Evolutionary conservation across 2,113 vertebrate genomes (phyloP).

Genomic region (Hippocampus guttulatus): DNA sequence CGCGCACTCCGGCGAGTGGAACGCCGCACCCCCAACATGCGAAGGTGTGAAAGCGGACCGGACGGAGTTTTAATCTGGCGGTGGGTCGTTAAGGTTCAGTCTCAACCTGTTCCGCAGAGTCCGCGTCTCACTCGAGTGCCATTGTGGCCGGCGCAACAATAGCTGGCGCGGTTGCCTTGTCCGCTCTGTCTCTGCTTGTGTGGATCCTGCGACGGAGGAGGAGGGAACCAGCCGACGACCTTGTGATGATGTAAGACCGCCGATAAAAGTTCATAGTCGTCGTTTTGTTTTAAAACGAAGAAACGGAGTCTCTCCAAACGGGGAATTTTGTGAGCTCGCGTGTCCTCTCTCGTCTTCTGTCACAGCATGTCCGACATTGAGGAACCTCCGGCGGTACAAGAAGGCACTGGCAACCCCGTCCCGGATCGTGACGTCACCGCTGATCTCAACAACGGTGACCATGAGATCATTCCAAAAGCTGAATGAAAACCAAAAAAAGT

Average conservation of each 20-base stretch:
- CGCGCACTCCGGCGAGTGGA: constrained; percentile 48
- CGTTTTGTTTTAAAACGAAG: too few relatives aligned
- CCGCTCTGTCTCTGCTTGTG: constrained; percentile 29
- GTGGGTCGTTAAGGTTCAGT: not conserved
- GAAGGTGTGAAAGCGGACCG: constrained; percentile 67
- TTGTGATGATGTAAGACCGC: constrained; percentile 65
- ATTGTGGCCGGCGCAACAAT: constrained; percentile 21
- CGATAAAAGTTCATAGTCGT: not conserved
- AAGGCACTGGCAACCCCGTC: too few relatives aligned
- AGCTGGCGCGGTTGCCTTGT: constrained; percentile 30
- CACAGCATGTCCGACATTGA: constrained; percentile 52
- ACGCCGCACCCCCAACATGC: constrained; percentile 40
- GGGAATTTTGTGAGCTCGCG: not conserved
- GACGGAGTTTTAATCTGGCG: not conserved
- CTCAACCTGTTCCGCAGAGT: constrained; percentile 42
- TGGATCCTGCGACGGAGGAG: constrained; percentile 60
- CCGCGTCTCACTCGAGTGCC: not conserved
- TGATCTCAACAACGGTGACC: too few relatives aligned
- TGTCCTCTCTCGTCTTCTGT: constrained; percentile 13
- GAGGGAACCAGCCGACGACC: constrained; percentile 46
- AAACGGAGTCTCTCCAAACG: too few relatives aligned
- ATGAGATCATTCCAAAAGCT: too few relatives aligned
- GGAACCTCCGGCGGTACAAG: too few relatives aligned
- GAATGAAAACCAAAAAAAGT: not conserved
- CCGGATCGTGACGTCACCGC: too few relatives aligned